phyloP scores from a whole-genome alignment of 2,113 vertebrate species.

The Alethe diademata region DNA sequence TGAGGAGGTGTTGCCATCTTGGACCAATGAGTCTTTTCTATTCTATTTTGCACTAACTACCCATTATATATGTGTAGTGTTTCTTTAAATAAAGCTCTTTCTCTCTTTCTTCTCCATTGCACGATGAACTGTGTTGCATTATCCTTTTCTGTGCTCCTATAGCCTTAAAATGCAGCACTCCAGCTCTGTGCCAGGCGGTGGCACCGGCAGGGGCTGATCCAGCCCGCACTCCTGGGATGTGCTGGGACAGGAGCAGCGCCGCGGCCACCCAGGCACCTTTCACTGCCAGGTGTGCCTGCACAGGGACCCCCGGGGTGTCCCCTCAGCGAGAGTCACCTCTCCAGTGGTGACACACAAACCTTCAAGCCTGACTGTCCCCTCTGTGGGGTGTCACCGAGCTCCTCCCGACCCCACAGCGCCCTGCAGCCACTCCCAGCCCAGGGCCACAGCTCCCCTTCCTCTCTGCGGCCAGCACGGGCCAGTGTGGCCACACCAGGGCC shows the following conservation, averaged over 20 bases:
- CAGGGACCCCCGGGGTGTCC: too few species aligned
- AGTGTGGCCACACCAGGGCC: not conserved
- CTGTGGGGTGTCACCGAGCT: accelerated
- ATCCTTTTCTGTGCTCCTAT: too few species aligned
- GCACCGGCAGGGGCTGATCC: accelerated
- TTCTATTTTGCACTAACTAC: too few species aligned
- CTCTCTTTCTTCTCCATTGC: too few species aligned
- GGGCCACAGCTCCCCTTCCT: not conserved
- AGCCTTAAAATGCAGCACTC: too few species aligned
- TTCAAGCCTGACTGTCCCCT: not conserved
- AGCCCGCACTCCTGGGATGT: accelerated
- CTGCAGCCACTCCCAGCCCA: not conserved
- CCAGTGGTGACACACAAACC: accelerated
- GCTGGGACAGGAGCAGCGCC: not conserved
- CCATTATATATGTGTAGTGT: too few species aligned
- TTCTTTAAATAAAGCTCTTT: too few species aligned
- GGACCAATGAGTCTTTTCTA: too few species aligned
- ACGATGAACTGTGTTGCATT: too few species aligned
- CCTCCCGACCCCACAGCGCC: not conserved
- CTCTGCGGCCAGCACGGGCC: not conserved
- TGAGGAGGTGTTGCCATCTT: too few species aligned
- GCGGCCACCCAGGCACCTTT: not conserved
- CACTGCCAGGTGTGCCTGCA: not conserved
- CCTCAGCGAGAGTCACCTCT: not conserved
- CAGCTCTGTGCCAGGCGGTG: not conserved